These are phyloP conservation scores for Parnassius mnemosyne DNA, from an alignment of 2,888 invertebrate species.

Conservation along the genomic window DNA sequence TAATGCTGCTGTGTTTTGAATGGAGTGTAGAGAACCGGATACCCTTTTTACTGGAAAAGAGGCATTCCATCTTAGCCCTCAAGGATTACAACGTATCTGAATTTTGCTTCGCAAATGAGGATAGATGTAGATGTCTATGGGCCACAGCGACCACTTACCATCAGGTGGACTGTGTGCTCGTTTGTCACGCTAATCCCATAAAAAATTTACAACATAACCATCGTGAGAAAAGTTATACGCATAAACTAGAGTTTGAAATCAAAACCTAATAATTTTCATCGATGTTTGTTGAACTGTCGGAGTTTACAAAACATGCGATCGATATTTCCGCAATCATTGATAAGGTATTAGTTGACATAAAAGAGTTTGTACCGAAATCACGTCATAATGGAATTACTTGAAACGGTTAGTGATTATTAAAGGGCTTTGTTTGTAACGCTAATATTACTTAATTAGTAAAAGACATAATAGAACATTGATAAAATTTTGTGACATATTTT, in stretches of 20 bases:
- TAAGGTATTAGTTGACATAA: constrained; percentile 14
- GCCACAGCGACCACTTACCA: too few relatives aligned
- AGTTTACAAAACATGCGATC: constrained; percentile 21
- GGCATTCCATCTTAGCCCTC: too few relatives aligned
- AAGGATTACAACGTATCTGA: too few relatives aligned
- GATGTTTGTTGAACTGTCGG: constrained; percentile 3
- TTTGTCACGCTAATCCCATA: too few relatives aligned
- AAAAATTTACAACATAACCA: too few relatives aligned
- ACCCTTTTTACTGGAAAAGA: too few relatives aligned
- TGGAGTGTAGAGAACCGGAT: too few relatives aligned
- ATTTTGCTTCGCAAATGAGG: too few relatives aligned
- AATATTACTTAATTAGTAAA: neutral
- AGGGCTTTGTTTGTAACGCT: neutral
- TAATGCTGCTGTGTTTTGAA: too few relatives aligned
- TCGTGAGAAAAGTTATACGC: neutral
- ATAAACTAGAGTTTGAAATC: neutral
- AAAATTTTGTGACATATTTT: neutral
- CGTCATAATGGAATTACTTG: constrained; percentile 27
- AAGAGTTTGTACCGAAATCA: neutral
- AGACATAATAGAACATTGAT: neutral
- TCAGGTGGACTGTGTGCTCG: too few relatives aligned
- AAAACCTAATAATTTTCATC: constrained; percentile 4
- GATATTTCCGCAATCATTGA: constrained; percentile 10
- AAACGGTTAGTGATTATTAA: constrained; percentile 23
- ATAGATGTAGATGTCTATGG: too few relatives aligned